Conservation (phyloP, 1,140 invertebrate genomes). For the Caenorhabditis inopinata region DNA sequence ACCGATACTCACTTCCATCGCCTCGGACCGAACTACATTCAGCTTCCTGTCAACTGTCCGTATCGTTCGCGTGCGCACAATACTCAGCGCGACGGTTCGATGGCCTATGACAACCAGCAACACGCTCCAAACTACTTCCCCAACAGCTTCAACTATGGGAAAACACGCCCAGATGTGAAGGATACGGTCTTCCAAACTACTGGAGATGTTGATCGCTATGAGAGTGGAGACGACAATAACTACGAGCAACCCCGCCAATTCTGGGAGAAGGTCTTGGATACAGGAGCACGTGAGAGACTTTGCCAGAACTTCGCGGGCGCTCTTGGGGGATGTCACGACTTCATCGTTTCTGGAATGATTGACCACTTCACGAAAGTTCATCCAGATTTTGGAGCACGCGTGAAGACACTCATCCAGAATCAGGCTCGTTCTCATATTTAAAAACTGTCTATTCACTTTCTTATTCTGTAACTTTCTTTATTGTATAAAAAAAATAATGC, state of each 20-base stretch:
- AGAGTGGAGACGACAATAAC: constrained; percentile 84
- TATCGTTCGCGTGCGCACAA: constrained; percentile 73
- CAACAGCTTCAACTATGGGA: constrained; percentile 85
- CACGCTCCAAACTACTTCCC: constrained; percentile 90
- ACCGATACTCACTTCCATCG: constrained; percentile 89
- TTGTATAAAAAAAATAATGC: neutral
- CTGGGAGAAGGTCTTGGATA: constrained; percentile 76
- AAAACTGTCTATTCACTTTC: neutral
- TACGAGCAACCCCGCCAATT: constrained; percentile 80
- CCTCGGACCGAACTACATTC: constrained; percentile 85
- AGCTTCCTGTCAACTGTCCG: constrained; percentile 93
- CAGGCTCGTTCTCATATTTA: constrained; percentile 19
- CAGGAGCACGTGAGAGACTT: constrained; percentile 75
- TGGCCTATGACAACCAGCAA: constrained; percentile 62
- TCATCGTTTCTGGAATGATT: constrained; percentile 76
- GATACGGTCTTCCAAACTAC: constrained; percentile 66
- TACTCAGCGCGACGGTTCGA: constrained; percentile 84
- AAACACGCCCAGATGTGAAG: constrained; percentile 63
- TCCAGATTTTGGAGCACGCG: constrained; percentile 68
- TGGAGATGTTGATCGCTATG: constrained; percentile 75
- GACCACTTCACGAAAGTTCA: constrained; percentile 68
- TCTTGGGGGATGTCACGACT: constrained; percentile 75
- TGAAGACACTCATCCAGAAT: neutral
- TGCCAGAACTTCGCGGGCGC: constrained; percentile 80
- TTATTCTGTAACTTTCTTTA: neutral